Percentiles rank a stretch among this genome's conserved stretches.
These are phyloP conservation scores for Ophion ellenae DNA, from an alignment of 2,888 invertebrate species.

Conservation along the genomic window DNA sequence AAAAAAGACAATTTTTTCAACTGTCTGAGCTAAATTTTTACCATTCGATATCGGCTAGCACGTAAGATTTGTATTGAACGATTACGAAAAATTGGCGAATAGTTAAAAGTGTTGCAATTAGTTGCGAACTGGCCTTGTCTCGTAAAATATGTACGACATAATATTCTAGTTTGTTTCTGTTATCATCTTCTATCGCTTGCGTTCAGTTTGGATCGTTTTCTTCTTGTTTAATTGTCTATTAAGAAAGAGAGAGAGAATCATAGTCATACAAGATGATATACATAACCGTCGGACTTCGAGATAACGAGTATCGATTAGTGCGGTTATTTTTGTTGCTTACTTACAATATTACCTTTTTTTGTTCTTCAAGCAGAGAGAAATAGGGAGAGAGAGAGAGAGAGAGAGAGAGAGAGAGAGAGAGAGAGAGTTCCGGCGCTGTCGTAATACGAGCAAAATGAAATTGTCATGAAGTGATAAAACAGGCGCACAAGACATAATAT, in stretches of 20 bases:
- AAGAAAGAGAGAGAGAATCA: not conserved
- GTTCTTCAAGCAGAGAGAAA: not conserved
- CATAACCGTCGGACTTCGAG: slow-evolving; percentile 32
- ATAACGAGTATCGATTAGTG: slow-evolving; percentile 27
- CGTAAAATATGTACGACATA: not conserved
- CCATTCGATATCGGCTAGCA: too few relatives aligned
- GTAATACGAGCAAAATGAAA: slow-evolving; percentile 24
- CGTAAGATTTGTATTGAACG: too few relatives aligned
- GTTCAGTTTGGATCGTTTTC: too few relatives aligned
- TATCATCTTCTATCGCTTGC: not conserved
- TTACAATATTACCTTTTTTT: slow-evolving; percentile 9
- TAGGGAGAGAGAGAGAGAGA: not conserved
- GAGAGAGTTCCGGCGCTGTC: not conserved
- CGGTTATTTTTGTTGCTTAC: not conserved
- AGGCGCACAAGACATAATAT: not conserved
- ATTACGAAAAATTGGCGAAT: too few relatives aligned
- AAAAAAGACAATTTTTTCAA: too few relatives aligned
- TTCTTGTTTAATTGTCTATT: too few relatives aligned
- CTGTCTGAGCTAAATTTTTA: too few relatives aligned
- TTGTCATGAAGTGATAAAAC: slow-evolving; percentile 17
- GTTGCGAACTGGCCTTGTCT: not conserved
- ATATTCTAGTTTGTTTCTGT: slow-evolving; percentile 1
- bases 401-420: not conserved
- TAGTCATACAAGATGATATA: slow-evolving; percentile 11
- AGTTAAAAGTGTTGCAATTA: not conserved